A percentile compares a stretch with the other conserved stretches of the same genome.
These are phyloP conservation scores for Thymelicus sylvestris DNA, from an alignment of 2,888 invertebrate genomes.

Conservation along the genomic window DNA sequence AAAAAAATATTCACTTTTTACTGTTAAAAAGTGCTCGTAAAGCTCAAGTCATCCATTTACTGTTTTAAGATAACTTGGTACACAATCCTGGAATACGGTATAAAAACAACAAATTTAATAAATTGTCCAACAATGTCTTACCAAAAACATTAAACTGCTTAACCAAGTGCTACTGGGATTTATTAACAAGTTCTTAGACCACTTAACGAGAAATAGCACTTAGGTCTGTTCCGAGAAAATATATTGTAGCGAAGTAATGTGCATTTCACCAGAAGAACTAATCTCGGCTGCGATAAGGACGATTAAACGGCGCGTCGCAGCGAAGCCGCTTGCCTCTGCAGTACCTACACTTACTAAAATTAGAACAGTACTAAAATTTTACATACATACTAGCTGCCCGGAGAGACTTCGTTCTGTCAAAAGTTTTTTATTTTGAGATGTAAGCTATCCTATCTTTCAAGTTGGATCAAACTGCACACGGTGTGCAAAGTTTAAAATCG, in stretches of 20 bases:
- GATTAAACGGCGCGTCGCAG: conserved; percentile 3
- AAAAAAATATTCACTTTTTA: too few relatives aligned
- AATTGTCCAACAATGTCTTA: not conserved
- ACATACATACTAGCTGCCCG: too few relatives aligned
- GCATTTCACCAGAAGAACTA: conserved; percentile 25
- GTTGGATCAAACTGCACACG: too few relatives aligned
- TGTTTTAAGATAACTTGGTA: not conserved
- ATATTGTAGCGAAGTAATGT: conserved; percentile 27
- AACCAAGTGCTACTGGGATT: conserved; percentile 11
- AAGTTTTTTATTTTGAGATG: too few relatives aligned
- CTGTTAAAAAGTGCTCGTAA: too few relatives aligned
- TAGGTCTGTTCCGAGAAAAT: conserved; percentile 16
- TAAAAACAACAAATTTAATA: conserved; percentile 1
- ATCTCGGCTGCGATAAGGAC: conserved; percentile 18
- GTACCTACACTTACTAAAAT: not conserved
- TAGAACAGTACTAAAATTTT: not conserved
- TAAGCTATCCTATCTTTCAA: too few relatives aligned
- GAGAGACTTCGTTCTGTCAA: too few relatives aligned
- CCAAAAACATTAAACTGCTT: conserved; percentile 18
- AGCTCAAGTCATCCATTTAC: not conserved
- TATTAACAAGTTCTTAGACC: conserved; percentile 31
- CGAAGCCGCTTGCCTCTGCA: conserved; percentile 3
- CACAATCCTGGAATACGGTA: not conserved
- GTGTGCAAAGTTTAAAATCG: too few relatives aligned
- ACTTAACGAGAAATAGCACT: conserved; percentile 28